Percentiles rank a stretch among this genome's conserved stretches.
Conservation (phyloP, 2,797 vertebrate species). For the Chromis chromis region DNA sequence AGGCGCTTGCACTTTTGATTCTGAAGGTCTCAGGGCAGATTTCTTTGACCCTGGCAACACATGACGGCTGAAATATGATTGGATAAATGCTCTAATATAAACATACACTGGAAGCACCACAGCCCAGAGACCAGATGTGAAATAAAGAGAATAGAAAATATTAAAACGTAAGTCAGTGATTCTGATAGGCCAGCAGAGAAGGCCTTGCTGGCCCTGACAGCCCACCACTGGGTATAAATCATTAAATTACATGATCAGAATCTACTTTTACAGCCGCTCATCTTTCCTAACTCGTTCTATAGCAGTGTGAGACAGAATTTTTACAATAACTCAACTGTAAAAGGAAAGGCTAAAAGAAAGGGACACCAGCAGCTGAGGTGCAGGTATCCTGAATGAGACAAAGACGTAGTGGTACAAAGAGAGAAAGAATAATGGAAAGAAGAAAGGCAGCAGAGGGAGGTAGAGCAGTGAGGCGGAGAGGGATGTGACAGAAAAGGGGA, state of each 20-base stretch:
- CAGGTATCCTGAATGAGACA: slow-evolving; percentile 31
- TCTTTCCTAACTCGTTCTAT: not conserved
- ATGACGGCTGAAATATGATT: no score
- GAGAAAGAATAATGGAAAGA: slow-evolving; percentile 16
- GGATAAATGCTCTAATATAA: no score
- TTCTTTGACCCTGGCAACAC: no score
- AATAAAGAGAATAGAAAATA: no score
- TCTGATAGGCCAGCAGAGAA: no score
- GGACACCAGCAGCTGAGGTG: slow-evolving; percentile 11
- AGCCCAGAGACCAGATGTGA: no score
- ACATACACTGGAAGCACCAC: no score
- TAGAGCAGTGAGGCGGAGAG: slow-evolving; percentile 15
- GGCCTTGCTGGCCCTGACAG: no score
- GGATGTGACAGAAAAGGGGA: slow-evolving; percentile 40
- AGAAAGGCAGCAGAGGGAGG: slow-evolving; percentile 11
- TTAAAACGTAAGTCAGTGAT: no score
- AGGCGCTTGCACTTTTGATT: no score
- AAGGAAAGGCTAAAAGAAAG: not conserved
- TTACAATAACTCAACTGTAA: not conserved
- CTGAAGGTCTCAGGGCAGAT: no score
- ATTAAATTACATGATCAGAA: not conserved
- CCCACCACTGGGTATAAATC: not conserved
- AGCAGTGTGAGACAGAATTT: not conserved
- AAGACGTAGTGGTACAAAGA: slow-evolving; percentile 9
- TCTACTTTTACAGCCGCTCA: not conserved